phyloP scores from a whole-genome alignment of 92 coral and sea anemone species.

The Porites divaricata region DNA sequence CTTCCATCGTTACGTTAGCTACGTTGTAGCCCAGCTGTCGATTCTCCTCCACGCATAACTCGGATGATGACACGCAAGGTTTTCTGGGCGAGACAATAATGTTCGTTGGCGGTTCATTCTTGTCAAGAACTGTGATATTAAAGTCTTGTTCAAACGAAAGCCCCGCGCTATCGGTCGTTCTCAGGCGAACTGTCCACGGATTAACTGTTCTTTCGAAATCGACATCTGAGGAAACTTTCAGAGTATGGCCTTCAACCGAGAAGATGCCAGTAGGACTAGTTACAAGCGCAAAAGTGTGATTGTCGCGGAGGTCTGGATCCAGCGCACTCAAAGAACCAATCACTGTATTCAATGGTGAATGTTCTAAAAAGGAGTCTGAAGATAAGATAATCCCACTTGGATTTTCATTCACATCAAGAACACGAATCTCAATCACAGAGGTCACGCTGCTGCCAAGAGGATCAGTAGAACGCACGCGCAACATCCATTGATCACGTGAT shows the following conservation, averaged over 20 bases:
- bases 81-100: conserved; percentile 26
- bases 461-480: conserved; percentile 65
- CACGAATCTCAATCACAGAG: conserved; percentile 53
- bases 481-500: conserved; percentile 47
- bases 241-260: conserved; percentile 39
- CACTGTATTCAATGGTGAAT: conserved; percentile 63
- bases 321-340: conserved; percentile 69
- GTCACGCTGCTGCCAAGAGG: conserved; percentile 52
- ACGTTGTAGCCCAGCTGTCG: conserved; percentile 60
- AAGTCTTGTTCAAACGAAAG: conserved; percentile 47
- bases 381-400: conserved; percentile 66
- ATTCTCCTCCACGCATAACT: conserved; percentile 67
- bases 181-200: conserved; percentile 34
- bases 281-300: conserved; percentile 61
- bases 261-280: conserved; percentile 52
- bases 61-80: conserved; percentile 32
- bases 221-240: conserved; percentile 46
- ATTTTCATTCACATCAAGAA: conserved; percentile 67
- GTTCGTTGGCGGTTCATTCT: conserved; percentile 64
- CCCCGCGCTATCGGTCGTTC: conserved; percentile 62
- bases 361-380: conserved; percentile 63
- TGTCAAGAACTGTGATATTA: conserved; percentile 60
- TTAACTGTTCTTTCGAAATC: conserved; percentile 54
- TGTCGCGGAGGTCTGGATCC: conserved; percentile 71
- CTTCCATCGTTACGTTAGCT: conserved; percentile 51